A percentile compares a stretch with the other conserved stretches of the same genome.
Conservation (phyloP, 2,888 invertebrate genomes). For the Argyresthia goedartella region DNA sequence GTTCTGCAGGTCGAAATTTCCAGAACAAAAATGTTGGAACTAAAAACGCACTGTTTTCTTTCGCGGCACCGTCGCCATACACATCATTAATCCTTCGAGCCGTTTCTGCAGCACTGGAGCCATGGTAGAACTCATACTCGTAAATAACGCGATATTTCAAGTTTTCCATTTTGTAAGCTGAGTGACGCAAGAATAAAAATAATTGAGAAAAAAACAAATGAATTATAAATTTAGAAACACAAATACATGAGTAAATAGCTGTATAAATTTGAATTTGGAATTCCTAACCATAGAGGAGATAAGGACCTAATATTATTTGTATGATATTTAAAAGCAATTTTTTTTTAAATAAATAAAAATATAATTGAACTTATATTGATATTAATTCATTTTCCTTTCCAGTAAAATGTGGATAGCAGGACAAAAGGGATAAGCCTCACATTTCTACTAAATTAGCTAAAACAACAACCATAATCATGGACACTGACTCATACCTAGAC, state of each 20-base stretch:
- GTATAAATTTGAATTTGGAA: constrained; percentile 11
- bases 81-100: constrained; percentile 6
- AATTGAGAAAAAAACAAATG: background rate
- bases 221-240: constrained; percentile 4
- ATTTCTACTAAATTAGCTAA: no score
- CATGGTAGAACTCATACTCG: constrained; percentile 5
- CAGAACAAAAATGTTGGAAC: constrained; percentile 4
- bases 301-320: no score
- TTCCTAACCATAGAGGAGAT: constrained; percentile 12
- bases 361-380: no score
- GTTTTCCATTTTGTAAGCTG: constrained; percentile 2
- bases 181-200: background rate
- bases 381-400: no score
- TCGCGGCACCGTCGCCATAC: constrained; percentile 1
- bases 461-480: background rate
- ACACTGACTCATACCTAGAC: background rate
- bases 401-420: no score
- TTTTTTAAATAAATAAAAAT: no score
- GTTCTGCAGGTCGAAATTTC: constrained; percentile 5
- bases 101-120: constrained; percentile 6
- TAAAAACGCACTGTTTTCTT: constrained; percentile 6
- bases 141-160: constrained; percentile 4
- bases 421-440: no score
- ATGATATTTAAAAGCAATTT: no score
- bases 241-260: constrained; percentile 3